A percentile compares a stretch with the other conserved stretches of the same genome.
Evolutionary conservation across 2,888 invertebrate species (phyloP).

Genomic region (Agrotis clavis): DNA sequence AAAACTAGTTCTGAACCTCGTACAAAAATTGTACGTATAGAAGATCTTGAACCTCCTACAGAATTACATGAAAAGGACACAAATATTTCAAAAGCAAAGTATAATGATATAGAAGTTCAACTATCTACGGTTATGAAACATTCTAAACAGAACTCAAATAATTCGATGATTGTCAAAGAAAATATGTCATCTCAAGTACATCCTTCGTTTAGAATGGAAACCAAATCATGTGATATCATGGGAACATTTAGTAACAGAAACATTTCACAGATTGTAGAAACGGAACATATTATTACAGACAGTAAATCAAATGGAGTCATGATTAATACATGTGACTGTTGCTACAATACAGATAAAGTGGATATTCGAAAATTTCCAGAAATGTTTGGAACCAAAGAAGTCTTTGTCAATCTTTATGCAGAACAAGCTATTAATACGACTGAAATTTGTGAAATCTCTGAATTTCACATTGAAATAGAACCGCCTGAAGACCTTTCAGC

Average conservation of each 20-base stretch:
- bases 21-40: conserved; percentile 31
- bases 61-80: conserved; percentile 72
- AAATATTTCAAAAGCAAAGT: conserved; percentile 27
- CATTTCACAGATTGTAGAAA: conserved; percentile 61
- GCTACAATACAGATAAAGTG: conserved; percentile 35
- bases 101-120: conserved; percentile 30
- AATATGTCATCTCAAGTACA: conserved; percentile 73
- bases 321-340: conserved; percentile 64
- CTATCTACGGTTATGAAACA: conserved; percentile 1
- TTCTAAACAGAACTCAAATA: conserved; percentile 59
- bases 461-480: background rate
- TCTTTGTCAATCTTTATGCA: conserved; percentile 59
- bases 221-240: conserved; percentile 74
- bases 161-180: conserved; percentile 57
- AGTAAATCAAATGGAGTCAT: conserved; percentile 55
- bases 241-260: conserved; percentile 52
- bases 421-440: conserved; percentile 31
- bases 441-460: conserved; percentile 3
- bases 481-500: background rate
- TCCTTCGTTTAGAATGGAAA: conserved; percentile 65
- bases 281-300: conserved; percentile 48
- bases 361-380: conserved; percentile 29
- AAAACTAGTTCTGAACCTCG: conserved; percentile 53
- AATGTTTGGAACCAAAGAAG: conserved; percentile 51
- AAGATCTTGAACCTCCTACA: conserved; percentile 17